Evolutionary conservation across 1,140 invertebrate genomes (phyloP).

Genomic region (Drosophila virilis): DNA sequence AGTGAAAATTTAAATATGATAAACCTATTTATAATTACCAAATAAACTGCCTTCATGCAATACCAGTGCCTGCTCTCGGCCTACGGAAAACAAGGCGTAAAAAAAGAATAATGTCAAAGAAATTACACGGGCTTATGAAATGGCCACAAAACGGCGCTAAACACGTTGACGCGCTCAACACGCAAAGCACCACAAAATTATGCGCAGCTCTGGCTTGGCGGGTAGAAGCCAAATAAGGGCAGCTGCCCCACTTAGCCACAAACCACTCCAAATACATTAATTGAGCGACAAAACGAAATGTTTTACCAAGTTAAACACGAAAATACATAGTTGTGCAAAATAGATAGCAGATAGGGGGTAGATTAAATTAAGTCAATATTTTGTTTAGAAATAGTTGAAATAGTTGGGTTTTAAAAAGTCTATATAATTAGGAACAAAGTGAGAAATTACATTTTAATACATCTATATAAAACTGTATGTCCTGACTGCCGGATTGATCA

Average conservation of each 20-base stretch:
- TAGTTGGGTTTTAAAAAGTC: too few relatives aligned
- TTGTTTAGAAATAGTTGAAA: not conserved
- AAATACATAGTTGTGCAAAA: constrained; percentile 14
- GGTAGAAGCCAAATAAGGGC: not conserved
- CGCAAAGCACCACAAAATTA: constrained; percentile 59
- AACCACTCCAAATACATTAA: constrained; percentile 36
- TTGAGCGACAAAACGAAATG: constrained; percentile 57
- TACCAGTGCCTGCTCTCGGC: not conserved
- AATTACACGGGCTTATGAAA: constrained; percentile 71
- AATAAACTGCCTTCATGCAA: not conserved
- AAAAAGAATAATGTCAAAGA: constrained; percentile 37
- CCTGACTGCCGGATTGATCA: too few relatives aligned
- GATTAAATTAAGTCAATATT: not conserved
- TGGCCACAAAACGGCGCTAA: constrained; percentile 70
- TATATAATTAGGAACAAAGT: too few relatives aligned
- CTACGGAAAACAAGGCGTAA: not conserved
- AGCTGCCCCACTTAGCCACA: constrained; percentile 20
- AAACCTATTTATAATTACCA: too few relatives aligned
- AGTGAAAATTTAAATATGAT: too few relatives aligned
- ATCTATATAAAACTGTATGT: too few relatives aligned
- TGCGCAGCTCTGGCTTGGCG: constrained; percentile 30
- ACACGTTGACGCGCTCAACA: constrained; percentile 69
- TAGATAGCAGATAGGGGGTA: not conserved
- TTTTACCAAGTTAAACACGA: constrained; percentile 31
- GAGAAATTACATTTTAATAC: too few relatives aligned